Percentiles rank a stretch among this genome's conserved stretches.
These are phyloP conservation scores for Dipodomys stephensi DNA, from an alignment of 2,113 vertebrate genomes.

Conservation along the genomic window DNA sequence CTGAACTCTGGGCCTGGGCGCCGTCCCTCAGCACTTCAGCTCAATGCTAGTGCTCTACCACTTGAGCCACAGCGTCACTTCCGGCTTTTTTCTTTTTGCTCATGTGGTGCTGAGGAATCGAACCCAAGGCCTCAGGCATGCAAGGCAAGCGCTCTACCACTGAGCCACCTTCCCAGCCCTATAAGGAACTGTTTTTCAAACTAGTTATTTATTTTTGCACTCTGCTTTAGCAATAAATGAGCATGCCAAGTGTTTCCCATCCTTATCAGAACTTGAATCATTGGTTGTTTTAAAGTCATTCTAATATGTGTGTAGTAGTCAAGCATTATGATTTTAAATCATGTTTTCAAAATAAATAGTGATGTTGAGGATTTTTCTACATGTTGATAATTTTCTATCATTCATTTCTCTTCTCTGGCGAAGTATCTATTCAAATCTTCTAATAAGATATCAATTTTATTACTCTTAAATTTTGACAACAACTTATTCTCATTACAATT, in stretches of 20 bases:
- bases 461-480: conserved; percentile 12
- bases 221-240: not conserved
- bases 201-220: not conserved
- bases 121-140: too few relatives aligned
- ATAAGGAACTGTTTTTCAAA: not conserved
- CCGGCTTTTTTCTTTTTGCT: too few relatives aligned
- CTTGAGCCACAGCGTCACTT: too few relatives aligned
- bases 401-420: not conserved
- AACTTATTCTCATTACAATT: not conserved
- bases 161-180: too few relatives aligned
- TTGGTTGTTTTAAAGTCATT: not conserved
- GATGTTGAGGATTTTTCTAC: not conserved
- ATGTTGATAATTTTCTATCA: not conserved
- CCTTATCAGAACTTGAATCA: not conserved
- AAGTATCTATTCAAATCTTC: conserved; percentile 7
- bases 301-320: not conserved
- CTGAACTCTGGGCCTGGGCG: too few relatives aligned
- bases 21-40: too few relatives aligned
- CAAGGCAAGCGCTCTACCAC: too few relatives aligned
- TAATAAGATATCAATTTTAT: not conserved
- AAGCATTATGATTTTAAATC: conserved; percentile 25
- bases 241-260: not conserved
- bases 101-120: too few relatives aligned
- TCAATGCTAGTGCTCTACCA: too few relatives aligned
- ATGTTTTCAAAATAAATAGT: not conserved